Base-by-base conservation (phyloP, 2,113 vertebrate genomes). In the Bubo blakistoni region DNA sequence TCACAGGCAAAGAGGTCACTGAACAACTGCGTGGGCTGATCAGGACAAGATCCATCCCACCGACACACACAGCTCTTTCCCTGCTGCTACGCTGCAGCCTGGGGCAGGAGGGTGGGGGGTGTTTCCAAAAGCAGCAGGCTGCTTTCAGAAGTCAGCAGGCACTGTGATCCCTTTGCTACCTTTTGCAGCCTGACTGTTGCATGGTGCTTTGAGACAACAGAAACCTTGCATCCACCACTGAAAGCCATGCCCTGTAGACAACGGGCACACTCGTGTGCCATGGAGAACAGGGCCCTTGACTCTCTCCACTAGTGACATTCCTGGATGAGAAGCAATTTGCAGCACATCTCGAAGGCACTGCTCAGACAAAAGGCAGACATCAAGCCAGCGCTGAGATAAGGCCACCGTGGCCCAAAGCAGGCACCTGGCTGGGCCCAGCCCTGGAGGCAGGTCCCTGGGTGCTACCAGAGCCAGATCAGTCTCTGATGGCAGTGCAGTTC, bases 71-170 rank as follows among this genome's bases (percentile, higher is more conserved):
- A 15, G 8, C 32, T 57, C 40, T 15, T 11, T 51, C 55, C 36
- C 71, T 47, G 54, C 83, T 51, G 44, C 76, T n/a, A 20, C 9
- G 1, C n/a, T 51, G 42, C 54, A 81, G 27, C 21, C 32, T 34
- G 29, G 17, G 36, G 16, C 0, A 0, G 36, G 27, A 7, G 16
- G 12, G 16, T 9, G 44, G 2, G n/a, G 13, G 1, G 1, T 8
- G 29, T 40, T 69, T 55, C 70, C 52, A 79, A 74, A 77, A 79
- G 52, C 70, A 79, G 8, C 9, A 7, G 52, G 30, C 25, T 67
- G 32, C 79, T 79, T 49, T 42, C 47, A 44, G 86, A 62, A 51
- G 3, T 20, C 61, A 27, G 49, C 36, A 32, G 25, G 49, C 36
- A 14, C 27, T 44, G 44, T 44, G 44, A 34, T 52, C 40, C 47